Base-by-base conservation (phyloP, 1,140 invertebrate species). In the Argopecten irradians region DNA sequence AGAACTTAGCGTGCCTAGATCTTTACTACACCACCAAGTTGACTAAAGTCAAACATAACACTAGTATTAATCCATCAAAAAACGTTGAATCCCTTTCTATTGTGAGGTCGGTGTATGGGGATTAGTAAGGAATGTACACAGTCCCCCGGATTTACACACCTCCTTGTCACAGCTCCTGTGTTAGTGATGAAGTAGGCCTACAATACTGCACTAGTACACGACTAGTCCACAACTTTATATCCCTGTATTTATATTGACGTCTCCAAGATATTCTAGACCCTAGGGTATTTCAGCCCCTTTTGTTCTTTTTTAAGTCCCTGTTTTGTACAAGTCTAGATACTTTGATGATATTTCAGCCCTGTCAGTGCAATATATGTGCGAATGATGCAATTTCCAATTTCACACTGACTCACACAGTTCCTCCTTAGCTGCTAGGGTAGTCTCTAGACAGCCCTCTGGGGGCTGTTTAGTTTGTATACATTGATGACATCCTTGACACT, bases 81-180 rank as follows among this genome's bases (percentile, higher is more conserved):
- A 71, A 71, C 55, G n/a, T 71, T 28, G 22, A 8, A 28, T 71
- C 55, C 55, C n/a, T 71, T 71, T 71, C 55, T 71, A 71, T 71
- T 71, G 55, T 71, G n/a, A 71, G 22, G n/a, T 28, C 55, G 7
- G n/a, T 55, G 43, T 71, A n/a, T 28, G 55, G 55, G 55, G 55
- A 71, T 71, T 71, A 71, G 55, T 22, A 28, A 28, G 55, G 55
- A 71, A 71, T 71, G 55, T 71, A 71, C 55, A 71, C 55, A 71
- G 55, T 16, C n/a, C 55, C n/a, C 7, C n/a, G n/a, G 55, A 28
- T 71, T 71, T 71, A 71, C 55, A 71, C 43, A 46, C n/a, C 8
- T 28, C 55, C 55, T 71, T 71, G 55, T n/a, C n/a, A 22, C n/a
- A 22, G 1, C 55, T 28, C 3, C 22, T 71, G 22, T 71, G 55